Evolutionary conservation across 2,888 invertebrate genomes (phyloP), one percentile per base, ranked within the genome.

Genomic region (Drosophila anomalipes): DNA sequence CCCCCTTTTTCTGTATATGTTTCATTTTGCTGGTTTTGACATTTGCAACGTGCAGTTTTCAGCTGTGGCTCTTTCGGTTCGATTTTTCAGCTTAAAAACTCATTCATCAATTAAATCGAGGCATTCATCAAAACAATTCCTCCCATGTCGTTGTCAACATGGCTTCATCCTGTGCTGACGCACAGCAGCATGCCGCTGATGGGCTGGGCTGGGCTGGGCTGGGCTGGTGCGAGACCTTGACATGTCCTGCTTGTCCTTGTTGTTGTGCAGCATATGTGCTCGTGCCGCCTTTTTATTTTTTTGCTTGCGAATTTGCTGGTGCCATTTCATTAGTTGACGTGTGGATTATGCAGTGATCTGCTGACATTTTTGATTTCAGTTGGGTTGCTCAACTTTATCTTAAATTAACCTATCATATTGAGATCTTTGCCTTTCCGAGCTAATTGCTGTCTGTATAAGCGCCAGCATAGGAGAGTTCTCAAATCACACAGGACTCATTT

Each of bases 21-120:
- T 44, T 60, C 44, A 28, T 14, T 70, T 69, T 37, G 35, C 51
- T 33, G 66, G 37, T 16, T 16, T 75, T 75, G 79, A 70, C 79
- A 75, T 58, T 35, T 71, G 65, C 71, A 37, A 33, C 19, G 49
- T 66, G 74, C 49, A 59, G 47, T 61, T 71, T 76, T 62, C 77
- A 51, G 30, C 53, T 52, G 59, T 6, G 22, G 39, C 26, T 62
- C 37, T 53, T 54, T 79, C 47, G 47, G 26, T 26, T 73, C 77
- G 77, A 79, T 86, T 74, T 78, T 77, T 74, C 79, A 77, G 86
- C 88, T 92, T 91, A 89, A 91, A 92, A 91, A 82, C 83, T 77
- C 91, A 92, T 91, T 89, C 91, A 91, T 91, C 91, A 91, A 91
- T 92, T 92, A 91, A 91, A 91, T 91, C 84, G 86, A 85, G 81